Conservation (phyloP, 2,113 vertebrate genomes). For the Xenus cinereus region DNA sequence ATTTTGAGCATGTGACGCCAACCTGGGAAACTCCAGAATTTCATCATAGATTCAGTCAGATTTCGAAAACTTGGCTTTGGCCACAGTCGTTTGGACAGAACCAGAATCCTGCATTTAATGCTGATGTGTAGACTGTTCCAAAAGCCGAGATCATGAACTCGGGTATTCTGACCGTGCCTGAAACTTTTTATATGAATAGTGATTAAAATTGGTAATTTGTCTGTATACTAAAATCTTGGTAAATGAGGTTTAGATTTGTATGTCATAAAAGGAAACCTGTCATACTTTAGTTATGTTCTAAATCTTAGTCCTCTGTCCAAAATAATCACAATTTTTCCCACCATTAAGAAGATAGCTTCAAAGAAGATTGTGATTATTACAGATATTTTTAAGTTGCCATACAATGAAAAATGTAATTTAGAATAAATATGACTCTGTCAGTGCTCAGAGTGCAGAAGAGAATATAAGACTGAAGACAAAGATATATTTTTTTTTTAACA, state of each 20-base stretch:
- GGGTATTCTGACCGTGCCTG: background rate
- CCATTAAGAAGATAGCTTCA: background rate
- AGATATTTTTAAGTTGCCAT: background rate
- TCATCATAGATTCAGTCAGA: background rate
- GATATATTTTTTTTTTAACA: too few species aligned
- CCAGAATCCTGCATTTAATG: background rate
- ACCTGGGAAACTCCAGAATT: slow-evolving; percentile 15
- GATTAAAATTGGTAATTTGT: background rate
- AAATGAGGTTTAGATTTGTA: background rate
- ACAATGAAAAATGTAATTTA: background rate
- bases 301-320: background rate
- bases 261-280: background rate
- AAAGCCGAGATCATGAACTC: background rate
- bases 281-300: background rate
- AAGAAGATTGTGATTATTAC: background rate
- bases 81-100: background rate
- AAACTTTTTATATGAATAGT: background rate
- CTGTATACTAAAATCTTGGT: background rate
- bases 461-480: too few species aligned
- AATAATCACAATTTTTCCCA: background rate
- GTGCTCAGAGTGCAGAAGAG: background rate
- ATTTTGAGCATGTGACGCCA: background rate
- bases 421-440: background rate
- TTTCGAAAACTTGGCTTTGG: background rate
- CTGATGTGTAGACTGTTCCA: background rate